Base-by-base conservation (phyloP, 2,113 vertebrate species). In the Lepus timidus region DNA sequence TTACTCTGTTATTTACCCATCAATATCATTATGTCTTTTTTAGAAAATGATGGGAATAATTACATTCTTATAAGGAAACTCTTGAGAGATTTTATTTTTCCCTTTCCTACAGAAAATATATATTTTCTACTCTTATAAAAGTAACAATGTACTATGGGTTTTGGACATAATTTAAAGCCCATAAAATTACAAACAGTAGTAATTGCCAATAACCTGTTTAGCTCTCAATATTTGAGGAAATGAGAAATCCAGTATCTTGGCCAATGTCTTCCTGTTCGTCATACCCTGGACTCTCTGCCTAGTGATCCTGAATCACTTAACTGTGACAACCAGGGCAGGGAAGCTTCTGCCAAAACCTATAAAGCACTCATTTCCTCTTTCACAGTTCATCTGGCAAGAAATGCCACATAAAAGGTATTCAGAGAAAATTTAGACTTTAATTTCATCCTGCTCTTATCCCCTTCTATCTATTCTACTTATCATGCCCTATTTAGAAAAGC, bases 321-420 rank as follows among this genome's bases (percentile, higher is more conserved):
- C 2, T 2, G 1, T 9, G 6, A 7, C 31, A 51, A 17, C 14
- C 33, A 10, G 12, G 6, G 22, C 4, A 9, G 3, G 39, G n/a
- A 19, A 36, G 7, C 19, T 19, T 20, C 8, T 74, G 33, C 3
- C 29, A 58, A 27, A 36, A 14, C 22, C 31, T 17, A 58, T n/a
- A 49, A 31, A 5, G 8, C 4, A 12, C 25, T 22, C 6, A 25
- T 44, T 12, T 78, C 16, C 49, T 51, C 27, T 31, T 5, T 27
- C 3, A 19, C 13, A 19, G 11, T 49, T 68, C 75, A n/a, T n/a
- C 27, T 65, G 44, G 3, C 17, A 67, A 23, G 70, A 44, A 52
- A 49, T 58, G 39, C 4, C 9, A 68, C 76, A 9, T 1, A 33
- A 17, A 76, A 76, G 14, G 29, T 27, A 9, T 9, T 88, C 29